phyloP scores from a whole-genome alignment of 2,888 invertebrate species.

The Nephrotoma appendiculata region DNA sequence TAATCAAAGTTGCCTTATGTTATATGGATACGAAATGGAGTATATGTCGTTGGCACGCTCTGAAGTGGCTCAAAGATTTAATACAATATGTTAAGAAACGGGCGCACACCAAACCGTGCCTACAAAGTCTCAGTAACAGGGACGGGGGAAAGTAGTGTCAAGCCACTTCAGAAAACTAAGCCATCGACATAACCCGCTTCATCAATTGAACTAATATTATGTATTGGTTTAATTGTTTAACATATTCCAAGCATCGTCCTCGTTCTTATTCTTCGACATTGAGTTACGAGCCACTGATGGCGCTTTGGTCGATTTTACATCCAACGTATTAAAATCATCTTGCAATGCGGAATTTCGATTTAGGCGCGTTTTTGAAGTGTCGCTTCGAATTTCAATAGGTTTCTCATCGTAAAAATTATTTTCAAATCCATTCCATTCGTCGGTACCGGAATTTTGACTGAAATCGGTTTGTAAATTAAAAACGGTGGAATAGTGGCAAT shows the following conservation, averaged over 20 bases:
- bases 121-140: not conserved
- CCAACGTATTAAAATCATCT: conserved; percentile 26
- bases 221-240: conserved; percentile 37
- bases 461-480: not conserved
- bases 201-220: not conserved
- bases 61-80: not conserved
- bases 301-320: conserved; percentile 27
- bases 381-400: conserved; percentile 14
- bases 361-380: conserved; percentile 5
- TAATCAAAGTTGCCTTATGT: not conserved
- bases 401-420: not conserved
- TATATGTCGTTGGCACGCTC: not conserved
- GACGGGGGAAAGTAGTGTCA: not conserved
- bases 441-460: conserved; percentile 14
- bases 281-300: conserved; percentile 11
- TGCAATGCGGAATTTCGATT: conserved; percentile 13
- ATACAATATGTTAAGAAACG: not conserved
- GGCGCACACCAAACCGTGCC: not conserved
- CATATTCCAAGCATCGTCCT: conserved; percentile 46
- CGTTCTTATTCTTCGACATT: conserved; percentile 33
- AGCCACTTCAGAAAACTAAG: not conserved
- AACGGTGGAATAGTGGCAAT: not conserved
- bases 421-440: conserved; percentile 31
- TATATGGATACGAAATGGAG: not conserved
- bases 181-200: not conserved